phyloP scores from a whole-genome alignment of 2,797 vertebrate genomes.

The Leucoraja ocellata region DNA sequence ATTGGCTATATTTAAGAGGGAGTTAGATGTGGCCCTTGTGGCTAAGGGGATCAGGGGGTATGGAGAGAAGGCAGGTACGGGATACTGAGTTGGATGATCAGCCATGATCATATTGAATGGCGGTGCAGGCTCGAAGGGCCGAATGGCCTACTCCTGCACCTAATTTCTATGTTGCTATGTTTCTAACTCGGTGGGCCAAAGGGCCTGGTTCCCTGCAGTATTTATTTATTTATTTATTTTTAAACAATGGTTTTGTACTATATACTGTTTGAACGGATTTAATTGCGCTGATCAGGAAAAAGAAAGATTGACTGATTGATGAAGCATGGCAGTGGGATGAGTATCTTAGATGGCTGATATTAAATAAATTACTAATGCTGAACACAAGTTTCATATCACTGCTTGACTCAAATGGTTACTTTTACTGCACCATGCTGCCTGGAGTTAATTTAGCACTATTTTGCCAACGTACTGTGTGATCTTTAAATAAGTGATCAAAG shows the following conservation, averaged over 20 bases:
- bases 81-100: no score
- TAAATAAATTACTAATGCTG: neutral
- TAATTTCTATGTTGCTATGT: no score
- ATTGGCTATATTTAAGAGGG: no score
- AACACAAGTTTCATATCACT: neutral
- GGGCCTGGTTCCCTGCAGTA: no score
- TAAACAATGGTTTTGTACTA: neutral
- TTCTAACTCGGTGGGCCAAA: no score
- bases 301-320: neutral
- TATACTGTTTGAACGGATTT: neutral
- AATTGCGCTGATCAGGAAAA: neutral
- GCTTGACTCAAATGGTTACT: neutral
- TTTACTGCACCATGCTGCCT: neutral
- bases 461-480: neutral
- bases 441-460: neutral
- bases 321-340: slow-evolving; percentile 1
- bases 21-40: no score
- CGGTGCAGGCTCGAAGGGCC: no score
- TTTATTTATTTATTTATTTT: no score
- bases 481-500: slow-evolving; percentile 17
- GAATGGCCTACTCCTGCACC: no score
- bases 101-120: no score
- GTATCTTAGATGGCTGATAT: neutral
- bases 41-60: no score
- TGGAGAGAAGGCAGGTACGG: no score